Conservation (phyloP, 2,888 invertebrate genomes). For the Ephialtes manifestator region DNA sequence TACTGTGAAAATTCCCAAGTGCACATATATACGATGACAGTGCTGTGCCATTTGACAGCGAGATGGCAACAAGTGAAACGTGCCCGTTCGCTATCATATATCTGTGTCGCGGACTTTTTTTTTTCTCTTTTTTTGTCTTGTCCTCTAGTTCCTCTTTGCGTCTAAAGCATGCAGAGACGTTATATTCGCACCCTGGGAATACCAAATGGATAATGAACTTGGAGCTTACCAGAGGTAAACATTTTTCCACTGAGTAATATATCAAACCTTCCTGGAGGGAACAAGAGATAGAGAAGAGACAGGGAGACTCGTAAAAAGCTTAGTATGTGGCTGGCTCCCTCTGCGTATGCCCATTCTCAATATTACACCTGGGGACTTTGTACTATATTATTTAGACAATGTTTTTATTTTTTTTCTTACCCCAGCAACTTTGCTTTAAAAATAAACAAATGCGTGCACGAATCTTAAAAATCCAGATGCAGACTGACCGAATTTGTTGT, state of each 20-base stretch:
- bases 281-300: not conserved
- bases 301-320: constrained; percentile 4
- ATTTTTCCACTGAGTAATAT: not conserved
- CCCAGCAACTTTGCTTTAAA: no score
- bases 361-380: not conserved
- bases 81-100: not conserved
- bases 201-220: constrained; percentile 48
- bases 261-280: not conserved
- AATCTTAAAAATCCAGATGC: no score
- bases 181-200: constrained; percentile 32
- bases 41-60: not conserved
- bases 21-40: not conserved
- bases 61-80: constrained; percentile 12
- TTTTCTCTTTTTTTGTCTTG: not conserved
- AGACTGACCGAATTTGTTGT: no score
- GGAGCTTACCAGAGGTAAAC: constrained; percentile 35
- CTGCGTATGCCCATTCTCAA: not conserved
- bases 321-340: not conserved
- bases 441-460: no score
- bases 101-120: not conserved
- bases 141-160: not conserved
- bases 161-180: constrained; percentile 14
- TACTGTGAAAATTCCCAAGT: not conserved
- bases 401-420: no score
- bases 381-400: no score